Conservation (phyloP, 2,888 invertebrate species). For the Lacanobia wlatinum region DNA sequence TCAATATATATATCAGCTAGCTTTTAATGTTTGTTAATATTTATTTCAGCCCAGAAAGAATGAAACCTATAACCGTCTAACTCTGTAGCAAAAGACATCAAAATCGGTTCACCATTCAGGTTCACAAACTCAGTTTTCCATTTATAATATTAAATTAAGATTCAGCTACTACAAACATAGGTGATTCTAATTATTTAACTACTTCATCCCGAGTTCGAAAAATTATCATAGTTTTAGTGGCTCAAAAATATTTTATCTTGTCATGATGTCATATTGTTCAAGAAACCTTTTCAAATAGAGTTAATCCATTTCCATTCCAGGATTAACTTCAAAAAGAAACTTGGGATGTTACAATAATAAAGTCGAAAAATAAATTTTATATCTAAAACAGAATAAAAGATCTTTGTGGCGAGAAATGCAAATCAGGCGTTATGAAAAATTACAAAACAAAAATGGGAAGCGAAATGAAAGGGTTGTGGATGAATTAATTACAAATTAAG, state of each 20-base stretch:
- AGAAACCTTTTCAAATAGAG: background rate
- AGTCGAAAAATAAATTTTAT: slow-evolving; percentile 22
- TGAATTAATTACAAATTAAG: slow-evolving; percentile 79
- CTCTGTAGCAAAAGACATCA: too few species aligned
- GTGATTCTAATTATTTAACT: background rate
- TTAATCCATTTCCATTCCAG: background rate
- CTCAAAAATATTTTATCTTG: background rate
- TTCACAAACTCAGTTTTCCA: too few species aligned
- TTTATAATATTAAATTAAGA: too few species aligned
- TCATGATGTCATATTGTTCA: background rate
- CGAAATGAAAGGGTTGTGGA: slow-evolving; percentile 67
- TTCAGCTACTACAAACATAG: too few species aligned
- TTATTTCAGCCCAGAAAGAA: too few species aligned
- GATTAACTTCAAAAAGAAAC: slow-evolving; percentile 1
- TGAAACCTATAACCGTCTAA: too few species aligned
- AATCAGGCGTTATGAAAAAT: slow-evolving; percentile 70
- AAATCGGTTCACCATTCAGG: too few species aligned
- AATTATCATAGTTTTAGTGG: background rate
- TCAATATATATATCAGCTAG: too few species aligned
- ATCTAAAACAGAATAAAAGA: slow-evolving; percentile 37
- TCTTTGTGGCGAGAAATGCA: slow-evolving; percentile 60
- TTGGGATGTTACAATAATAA: slow-evolving; percentile 19
- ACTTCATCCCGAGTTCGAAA: background rate
- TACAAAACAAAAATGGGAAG: slow-evolving; percentile 66
- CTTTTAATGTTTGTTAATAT: too few species aligned